Base-by-base conservation (phyloP, 2,888 invertebrate species). In the Scaptomyza cyrtandrae region DNA sequence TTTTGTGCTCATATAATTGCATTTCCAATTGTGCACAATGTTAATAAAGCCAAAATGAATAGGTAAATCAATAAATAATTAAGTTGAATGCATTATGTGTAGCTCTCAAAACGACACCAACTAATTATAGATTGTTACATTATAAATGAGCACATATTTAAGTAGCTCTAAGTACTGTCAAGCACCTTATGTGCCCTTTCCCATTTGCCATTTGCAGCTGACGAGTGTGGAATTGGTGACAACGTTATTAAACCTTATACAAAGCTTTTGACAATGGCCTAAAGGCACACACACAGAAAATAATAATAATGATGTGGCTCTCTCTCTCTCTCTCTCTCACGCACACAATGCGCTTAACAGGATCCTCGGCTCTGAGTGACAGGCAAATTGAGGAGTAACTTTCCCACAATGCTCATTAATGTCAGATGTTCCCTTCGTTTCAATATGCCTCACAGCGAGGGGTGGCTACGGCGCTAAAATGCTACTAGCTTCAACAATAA, bases 401-500 rank as follows among this genome's bases (percentile, higher is more conserved):
- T 65, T 58, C 41, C 76, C 76, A 66, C 71, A 79, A 77, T 75
- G 67, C 83, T 85, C 83, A 79, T 81, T 85, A 85, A 70, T 85
- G 81, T 82, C 77, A 69, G 60, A 6, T 31, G 16, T 16, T 16
- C 6, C 27, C 13, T 16, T 7, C 19, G 14, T 37, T 37, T 37
- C 64, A 60, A 75, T 72, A 65, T 67, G 61, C 14, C 78, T 64
- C 49, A 57, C 52, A 59, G 58, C 60, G 65, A 56, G 59, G 37
- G 49, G 41, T 27, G 5, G 29, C 19, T 11, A 1, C 7, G 29
- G 63, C 39, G 0, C 33, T 50, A 44, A 48, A 19, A 46, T 31
- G 14, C 44, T 35, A 19, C 19, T 19, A 49, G 33, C 13, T 37
- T 0, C 14, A 37, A 39, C n/a, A 62, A 71, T 66, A 72, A 72